Conservation (phyloP, 2,888 invertebrate species). For the Nezara viridula region DNA sequence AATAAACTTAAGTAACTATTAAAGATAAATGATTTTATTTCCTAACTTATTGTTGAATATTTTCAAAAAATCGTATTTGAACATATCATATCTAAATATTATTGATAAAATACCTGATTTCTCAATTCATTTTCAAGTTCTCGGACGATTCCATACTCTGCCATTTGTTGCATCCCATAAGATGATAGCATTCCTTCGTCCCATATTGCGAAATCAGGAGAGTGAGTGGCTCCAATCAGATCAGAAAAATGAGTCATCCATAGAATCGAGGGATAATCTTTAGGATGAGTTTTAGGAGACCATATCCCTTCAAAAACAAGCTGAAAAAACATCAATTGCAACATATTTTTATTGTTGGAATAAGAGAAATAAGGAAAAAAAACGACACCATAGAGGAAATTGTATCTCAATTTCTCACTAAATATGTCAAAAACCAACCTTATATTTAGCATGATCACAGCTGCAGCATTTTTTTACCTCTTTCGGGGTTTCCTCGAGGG, state of each 20-base stretch:
- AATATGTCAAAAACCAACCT: slow-evolving; percentile 70
- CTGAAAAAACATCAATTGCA: slow-evolving; percentile 69
- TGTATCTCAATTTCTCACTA: neutral
- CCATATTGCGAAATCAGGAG: slow-evolving; percentile 93
- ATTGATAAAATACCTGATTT: slow-evolving; percentile 74
- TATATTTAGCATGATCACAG: slow-evolving; percentile 96
- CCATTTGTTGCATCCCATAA: slow-evolving; percentile 91
- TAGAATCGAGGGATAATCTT: slow-evolving; percentile 90
- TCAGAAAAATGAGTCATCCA: slow-evolving; percentile 98
- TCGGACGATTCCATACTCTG: slow-evolving; percentile 95
- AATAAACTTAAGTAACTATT: neutral
- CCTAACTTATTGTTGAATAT: neutral
- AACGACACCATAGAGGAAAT: neutral
- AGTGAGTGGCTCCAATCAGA: slow-evolving; percentile 94
- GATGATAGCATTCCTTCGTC: slow-evolving; percentile 89
- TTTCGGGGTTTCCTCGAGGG: slow-evolving; percentile 66
- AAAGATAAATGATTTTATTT: neutral
- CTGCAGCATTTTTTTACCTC: slow-evolving; percentile 80
- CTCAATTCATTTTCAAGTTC: slow-evolving; percentile 94
- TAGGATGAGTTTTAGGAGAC: slow-evolving; percentile 96
- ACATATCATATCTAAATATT: neutral
- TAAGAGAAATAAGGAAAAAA: neutral
- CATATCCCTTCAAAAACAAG: slow-evolving; percentile 92
- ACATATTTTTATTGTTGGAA: neutral
- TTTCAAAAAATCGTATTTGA: neutral